phyloP scores from a whole-genome alignment of 2,113 vertebrate species.

The Epinephelus moara region DNA sequence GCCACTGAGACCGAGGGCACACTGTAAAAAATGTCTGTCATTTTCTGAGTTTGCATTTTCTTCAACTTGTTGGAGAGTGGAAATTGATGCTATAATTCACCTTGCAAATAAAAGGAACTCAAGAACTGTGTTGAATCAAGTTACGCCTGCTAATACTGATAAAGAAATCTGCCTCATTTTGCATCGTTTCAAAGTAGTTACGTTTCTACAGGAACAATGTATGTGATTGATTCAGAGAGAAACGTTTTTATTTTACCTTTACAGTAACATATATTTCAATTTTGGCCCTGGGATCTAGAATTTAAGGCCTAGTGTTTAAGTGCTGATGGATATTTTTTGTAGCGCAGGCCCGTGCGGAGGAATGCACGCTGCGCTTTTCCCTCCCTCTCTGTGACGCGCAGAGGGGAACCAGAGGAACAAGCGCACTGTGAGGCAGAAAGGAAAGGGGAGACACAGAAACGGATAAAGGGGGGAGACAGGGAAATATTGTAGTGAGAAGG shows the following conservation, averaged over 20 bases:
- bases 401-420: conserved; percentile 46
- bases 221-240: background rate
- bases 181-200: background rate
- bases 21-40: conserved; percentile 27
- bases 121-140: background rate
- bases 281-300: background rate
- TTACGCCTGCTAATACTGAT: background rate
- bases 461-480: conserved; percentile 44
- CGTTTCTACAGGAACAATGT: background rate
- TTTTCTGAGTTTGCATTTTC: background rate
- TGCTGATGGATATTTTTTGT: conserved; percentile 7
- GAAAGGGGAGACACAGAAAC: conserved; percentile 47
- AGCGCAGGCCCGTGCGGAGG: conserved; percentile 60
- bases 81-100: background rate
- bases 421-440: conserved; percentile 36
- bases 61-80: background rate
- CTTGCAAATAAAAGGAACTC: background rate
- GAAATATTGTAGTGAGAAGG: conserved; percentile 45
- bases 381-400: conserved; percentile 76
- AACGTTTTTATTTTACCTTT: background rate
- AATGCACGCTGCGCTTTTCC: conserved; percentile 55
- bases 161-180: background rate
- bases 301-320: background rate
- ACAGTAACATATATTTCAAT: background rate
- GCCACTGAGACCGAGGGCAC: background rate